These are phyloP conservation scores for Branchipolynoe longqiensis DNA, from an alignment of 2,888 invertebrate genomes.

Conservation along the genomic window DNA sequence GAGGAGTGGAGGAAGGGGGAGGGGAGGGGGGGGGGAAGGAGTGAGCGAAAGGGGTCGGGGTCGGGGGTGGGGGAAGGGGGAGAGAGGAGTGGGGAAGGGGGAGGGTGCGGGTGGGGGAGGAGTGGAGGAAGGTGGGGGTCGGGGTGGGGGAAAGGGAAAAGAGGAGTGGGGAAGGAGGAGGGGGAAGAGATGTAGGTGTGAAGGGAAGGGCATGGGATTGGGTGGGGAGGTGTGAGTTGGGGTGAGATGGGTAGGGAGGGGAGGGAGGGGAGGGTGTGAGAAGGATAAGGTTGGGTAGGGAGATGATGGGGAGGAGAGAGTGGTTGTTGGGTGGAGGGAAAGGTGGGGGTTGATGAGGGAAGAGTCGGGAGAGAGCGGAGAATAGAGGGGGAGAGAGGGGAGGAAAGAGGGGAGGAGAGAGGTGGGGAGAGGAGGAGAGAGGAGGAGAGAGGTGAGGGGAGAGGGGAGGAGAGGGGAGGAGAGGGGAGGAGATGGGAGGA, in stretches of 20 bases:
- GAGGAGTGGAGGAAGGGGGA: too few species aligned
- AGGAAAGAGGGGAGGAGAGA: background rate
- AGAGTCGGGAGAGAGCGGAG: background rate
- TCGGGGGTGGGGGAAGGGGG: too few species aligned
- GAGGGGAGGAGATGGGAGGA: background rate
- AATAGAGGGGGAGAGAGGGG: background rate
- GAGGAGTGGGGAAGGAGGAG: background rate
- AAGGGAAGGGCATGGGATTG: background rate
- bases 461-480: constrained; percentile 15
- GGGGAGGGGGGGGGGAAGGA: too few species aligned
- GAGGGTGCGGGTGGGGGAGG: background rate
- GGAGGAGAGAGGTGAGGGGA: background rate
- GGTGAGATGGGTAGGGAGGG: background rate
- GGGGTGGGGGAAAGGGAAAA: background rate
- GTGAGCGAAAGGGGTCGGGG: too few species aligned
- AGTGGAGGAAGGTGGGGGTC: background rate
- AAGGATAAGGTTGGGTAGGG: background rate
- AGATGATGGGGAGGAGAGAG: background rate
- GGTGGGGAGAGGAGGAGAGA: background rate
- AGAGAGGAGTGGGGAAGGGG: too few species aligned
- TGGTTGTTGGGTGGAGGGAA: background rate
- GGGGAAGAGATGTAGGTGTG: background rate
- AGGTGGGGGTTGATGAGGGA: background rate
- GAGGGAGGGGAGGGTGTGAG: too few species aligned
- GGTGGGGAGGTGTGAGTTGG: background rate